These are phyloP conservation scores for Rhea americana DNA, from an alignment of 2,113 vertebrate species.

Conservation along the genomic window DNA sequence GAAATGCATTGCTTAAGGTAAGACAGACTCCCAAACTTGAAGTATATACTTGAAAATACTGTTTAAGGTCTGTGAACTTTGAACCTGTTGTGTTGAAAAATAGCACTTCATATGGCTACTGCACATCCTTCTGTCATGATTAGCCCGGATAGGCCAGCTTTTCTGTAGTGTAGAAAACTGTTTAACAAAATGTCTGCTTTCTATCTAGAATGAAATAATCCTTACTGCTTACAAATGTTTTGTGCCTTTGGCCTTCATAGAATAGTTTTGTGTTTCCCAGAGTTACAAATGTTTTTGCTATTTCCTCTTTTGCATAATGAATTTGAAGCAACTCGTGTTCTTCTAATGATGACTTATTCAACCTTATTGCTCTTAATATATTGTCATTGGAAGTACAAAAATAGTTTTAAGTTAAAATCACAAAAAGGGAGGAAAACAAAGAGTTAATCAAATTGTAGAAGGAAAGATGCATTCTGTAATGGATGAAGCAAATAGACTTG, in stretches of 20 bases:
- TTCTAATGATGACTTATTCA: neutral
- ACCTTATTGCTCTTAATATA: neutral
- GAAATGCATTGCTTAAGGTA: neutral
- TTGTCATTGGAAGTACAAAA: conserved; percentile 1
- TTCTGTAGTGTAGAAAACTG: neutral
- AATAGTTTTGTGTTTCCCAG: neutral
- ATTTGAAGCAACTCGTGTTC: neutral
- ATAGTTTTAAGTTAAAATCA: neutral
- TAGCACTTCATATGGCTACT: neutral
- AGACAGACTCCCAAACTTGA: neutral
- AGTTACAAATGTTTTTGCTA: neutral
- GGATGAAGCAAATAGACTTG: neutral
- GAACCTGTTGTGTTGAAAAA: neutral
- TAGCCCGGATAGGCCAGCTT: neutral
- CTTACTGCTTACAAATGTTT: neutral
- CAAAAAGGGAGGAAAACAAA: neutral
- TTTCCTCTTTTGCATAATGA: neutral
- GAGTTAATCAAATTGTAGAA: neutral
- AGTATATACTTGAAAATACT: neutral
- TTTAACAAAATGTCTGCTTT: neutral
- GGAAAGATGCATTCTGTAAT: neutral
- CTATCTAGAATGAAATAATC: neutral
- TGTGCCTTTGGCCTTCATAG: neutral
- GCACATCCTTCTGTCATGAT: neutral
- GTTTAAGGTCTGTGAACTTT: neutral